A percentile compares a stretch with the other conserved stretches of the same genome.
phyloP scores from a whole-genome alignment of 2,113 vertebrate species.

The Myocastor coypus region DNA sequence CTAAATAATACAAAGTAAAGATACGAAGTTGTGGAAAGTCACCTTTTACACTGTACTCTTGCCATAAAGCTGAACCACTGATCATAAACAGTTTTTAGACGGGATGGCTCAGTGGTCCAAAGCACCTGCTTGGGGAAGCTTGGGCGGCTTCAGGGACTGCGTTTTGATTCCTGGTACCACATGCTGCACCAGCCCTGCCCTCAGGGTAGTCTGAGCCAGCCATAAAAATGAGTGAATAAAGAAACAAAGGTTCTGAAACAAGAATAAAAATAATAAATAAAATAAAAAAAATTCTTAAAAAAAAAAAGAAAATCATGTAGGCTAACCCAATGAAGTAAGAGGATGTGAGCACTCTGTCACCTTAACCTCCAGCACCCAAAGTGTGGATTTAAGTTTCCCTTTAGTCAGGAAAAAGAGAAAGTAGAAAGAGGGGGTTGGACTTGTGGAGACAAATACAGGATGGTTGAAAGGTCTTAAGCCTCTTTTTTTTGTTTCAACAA shows the following conservation, averaged over 20 bases:
- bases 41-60: too few relatives aligned
- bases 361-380: background rate
- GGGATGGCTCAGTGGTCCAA: too few relatives aligned
- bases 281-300: too few relatives aligned
- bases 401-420: background rate
- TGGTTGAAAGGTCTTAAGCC: background rate
- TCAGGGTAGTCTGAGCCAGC: too few relatives aligned
- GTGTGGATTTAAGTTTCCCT: background rate
- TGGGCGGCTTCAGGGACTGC: too few relatives aligned
- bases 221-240: too few relatives aligned
- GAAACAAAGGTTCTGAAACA: too few relatives aligned
- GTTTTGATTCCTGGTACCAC: too few relatives aligned
- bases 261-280: too few relatives aligned
- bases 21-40: background rate
- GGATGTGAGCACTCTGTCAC: background rate
- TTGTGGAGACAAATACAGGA: background rate
- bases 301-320: background rate
- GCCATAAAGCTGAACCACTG: background rate
- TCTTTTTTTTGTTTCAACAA: background rate
- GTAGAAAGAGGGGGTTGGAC: background rate
- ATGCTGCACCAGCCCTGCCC: too few relatives aligned
- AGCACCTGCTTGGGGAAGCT: too few relatives aligned
- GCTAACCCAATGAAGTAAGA: background rate
- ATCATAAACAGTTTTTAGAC: background rate
- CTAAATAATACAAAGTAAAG: conserved; percentile 14